These are phyloP conservation scores for Schizopygopsis malacanthus DNA, from an alignment of 2,797 vertebrate genomes.

Conservation along the genomic window DNA sequence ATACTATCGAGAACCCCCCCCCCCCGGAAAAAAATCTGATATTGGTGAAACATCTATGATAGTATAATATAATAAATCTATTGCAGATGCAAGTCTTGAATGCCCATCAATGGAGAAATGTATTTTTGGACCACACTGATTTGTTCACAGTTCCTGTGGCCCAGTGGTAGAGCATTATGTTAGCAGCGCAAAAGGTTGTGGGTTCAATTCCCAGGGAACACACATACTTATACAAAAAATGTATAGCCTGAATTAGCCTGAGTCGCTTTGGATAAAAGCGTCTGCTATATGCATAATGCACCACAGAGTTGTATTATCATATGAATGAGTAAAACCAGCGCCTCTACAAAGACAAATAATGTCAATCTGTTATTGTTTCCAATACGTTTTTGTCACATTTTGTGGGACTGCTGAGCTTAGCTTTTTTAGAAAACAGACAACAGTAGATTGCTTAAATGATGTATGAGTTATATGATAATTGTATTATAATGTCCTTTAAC, in stretches of 20 bases:
- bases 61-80: not conserved
- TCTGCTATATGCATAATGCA: too few relatives aligned
- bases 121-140: not conserved
- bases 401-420: not conserved
- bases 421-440: conserved; percentile 3
- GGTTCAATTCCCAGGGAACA: too few relatives aligned
- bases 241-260: too few relatives aligned
- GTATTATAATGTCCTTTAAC: conserved; percentile 12
- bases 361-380: not conserved
- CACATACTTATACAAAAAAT: too few relatives aligned
- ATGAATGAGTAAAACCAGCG: not conserved
- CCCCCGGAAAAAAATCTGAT: not conserved
- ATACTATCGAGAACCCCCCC: not conserved
- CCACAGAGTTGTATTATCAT: not conserved
- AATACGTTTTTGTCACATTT: not conserved
- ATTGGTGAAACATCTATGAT: not conserved
- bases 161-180: too few relatives aligned
- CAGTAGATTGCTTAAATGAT: conserved; percentile 3
- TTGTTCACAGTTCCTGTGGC: not conserved
- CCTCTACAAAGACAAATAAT: not conserved
- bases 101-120: not conserved
- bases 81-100: not conserved
- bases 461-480: not conserved
- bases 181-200: too few relatives aligned
- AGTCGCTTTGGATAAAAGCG: too few relatives aligned